These are phyloP conservation scores for Tineola bisselliella DNA, from an alignment of 2,888 invertebrate species.

Conservation along the genomic window DNA sequence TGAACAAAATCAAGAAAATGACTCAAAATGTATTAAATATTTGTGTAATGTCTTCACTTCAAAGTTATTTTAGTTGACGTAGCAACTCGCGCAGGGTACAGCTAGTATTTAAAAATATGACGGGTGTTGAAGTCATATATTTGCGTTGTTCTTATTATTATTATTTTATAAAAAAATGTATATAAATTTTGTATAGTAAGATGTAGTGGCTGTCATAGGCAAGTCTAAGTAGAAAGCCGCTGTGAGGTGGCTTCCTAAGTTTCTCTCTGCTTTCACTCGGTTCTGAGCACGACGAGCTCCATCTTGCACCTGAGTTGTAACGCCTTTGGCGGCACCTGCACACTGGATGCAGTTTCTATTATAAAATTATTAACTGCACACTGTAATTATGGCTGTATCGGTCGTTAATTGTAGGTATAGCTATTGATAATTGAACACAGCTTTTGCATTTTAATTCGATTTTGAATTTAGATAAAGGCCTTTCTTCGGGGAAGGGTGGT, in stretches of 20 bases:
- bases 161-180: too few relatives aligned
- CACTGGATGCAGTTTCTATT: constrained; percentile 7
- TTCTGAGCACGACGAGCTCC: constrained; percentile 7
- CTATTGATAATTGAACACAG: neutral
- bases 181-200: too few relatives aligned
- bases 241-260: constrained; percentile 46
- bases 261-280: constrained; percentile 58
- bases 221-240: constrained; percentile 50
- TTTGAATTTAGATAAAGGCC: neutral
- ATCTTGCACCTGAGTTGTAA: constrained; percentile 12
- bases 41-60: too few relatives aligned
- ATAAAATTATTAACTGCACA: constrained; percentile 10
- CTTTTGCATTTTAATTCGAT: constrained; percentile 5
- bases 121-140: too few relatives aligned
- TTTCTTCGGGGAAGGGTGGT: neutral
- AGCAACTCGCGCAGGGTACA: too few relatives aligned
- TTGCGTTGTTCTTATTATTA: too few relatives aligned
- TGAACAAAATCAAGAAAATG: too few relatives aligned
- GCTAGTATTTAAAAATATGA: too few relatives aligned
- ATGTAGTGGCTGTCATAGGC: neutral
- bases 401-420: neutral
- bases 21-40: too few relatives aligned
- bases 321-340: constrained; percentile 11
- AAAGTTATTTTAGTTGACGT: too few relatives aligned
- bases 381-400: constrained; percentile 2